phyloP scores from a whole-genome alignment of 1,140 invertebrate genomes.

The Lysiphlebus fabarum region DNA sequence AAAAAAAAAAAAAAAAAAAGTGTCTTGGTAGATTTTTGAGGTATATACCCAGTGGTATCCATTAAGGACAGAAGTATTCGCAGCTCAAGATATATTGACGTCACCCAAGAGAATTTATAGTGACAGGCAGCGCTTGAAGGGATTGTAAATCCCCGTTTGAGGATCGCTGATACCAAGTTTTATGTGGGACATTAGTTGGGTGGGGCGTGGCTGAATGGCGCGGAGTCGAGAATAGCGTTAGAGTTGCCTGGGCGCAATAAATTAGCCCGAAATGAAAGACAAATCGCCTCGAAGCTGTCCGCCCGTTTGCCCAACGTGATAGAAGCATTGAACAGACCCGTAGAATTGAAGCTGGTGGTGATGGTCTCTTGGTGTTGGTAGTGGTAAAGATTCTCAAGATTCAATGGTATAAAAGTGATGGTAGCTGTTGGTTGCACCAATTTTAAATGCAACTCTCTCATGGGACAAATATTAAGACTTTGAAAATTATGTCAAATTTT shows the following conservation, averaged over 20 bases:
- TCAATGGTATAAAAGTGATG: too few relatives aligned
- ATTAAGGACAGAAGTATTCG: conserved; percentile 56
- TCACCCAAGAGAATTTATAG: conserved; percentile 51
- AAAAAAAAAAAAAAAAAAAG: too few relatives aligned
- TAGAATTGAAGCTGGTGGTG: conserved; percentile 10
- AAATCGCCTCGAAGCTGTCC: conserved; percentile 55
- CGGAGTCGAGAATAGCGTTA: conserved; percentile 46
- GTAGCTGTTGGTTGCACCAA: too few relatives aligned
- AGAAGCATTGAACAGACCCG: conserved; percentile 42
- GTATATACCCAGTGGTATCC: conserved; percentile 41
- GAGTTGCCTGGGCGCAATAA: conserved; percentile 48
- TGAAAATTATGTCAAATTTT: too few relatives aligned
- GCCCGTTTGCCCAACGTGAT: conserved; percentile 54
- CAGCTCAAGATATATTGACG: conserved; percentile 50
- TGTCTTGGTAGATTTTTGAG: background rate
- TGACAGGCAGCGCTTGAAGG: conserved; percentile 54
- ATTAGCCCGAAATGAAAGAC: conserved; percentile 58
- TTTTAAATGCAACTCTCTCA: too few relatives aligned
- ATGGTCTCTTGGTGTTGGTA: conserved; percentile 1
- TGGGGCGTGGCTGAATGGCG: conserved; percentile 54
- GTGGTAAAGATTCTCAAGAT: background rate
- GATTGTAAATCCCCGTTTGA: conserved; percentile 59
- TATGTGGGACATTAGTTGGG: conserved; percentile 57
- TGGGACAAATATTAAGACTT: too few relatives aligned
- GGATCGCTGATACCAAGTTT: conserved; percentile 58